Evolutionary conservation across 2,797 vertebrate genomes (phyloP).

Genomic region (Enteromius viviparus): DNA sequence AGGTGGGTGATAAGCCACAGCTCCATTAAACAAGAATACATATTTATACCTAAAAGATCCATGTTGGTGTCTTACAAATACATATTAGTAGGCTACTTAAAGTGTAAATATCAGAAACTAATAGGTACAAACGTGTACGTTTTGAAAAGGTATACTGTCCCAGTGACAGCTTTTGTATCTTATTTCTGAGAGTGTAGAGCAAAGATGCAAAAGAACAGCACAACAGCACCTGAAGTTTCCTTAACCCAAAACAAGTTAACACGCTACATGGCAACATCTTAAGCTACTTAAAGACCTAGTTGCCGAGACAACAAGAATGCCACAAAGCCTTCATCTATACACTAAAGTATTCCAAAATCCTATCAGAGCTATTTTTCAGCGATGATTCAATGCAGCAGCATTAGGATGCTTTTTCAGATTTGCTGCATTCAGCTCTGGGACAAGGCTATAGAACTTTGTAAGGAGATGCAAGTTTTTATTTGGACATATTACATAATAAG

Average conservation of each 20-base stretch:
- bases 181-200: no score
- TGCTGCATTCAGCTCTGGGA: not conserved
- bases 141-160: no score
- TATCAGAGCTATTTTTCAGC: not conserved
- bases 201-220: not conserved
- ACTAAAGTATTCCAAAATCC: not conserved
- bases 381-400: not conserved
- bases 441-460: not conserved
- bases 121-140: no score
- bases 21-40: not conserved
- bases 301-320: not conserved
- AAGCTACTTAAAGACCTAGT: constrained; percentile 22
- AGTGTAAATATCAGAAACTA: no score
- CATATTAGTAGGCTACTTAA: no score
- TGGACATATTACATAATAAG: not conserved
- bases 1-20: not conserved
- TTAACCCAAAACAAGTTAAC: constrained; percentile 28
- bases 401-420: not conserved
- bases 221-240: not conserved
- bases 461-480: not conserved
- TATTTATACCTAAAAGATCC: no score
- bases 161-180: no score
- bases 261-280: not conserved
- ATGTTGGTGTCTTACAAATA: no score
- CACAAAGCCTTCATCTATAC: not conserved